Evolutionary conservation across 2,888 invertebrate genomes (phyloP), one percentile per base, ranked within the genome.

Genomic region (Ophioninae sp.): DNA sequence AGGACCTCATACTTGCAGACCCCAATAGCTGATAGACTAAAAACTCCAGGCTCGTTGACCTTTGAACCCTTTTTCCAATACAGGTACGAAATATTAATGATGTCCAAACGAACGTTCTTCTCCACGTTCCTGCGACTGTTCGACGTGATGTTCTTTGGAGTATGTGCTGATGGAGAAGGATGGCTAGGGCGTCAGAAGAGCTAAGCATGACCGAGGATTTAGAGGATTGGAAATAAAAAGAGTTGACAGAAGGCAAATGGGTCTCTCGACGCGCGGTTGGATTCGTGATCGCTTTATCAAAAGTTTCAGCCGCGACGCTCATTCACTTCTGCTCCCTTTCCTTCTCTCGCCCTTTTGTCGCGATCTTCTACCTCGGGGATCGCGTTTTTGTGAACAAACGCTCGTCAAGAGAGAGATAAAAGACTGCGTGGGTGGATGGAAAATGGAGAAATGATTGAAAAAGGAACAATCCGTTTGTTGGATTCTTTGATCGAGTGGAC

Each of bases 231-330:
- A 75, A 22, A 82, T 56, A 69, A 44, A 65, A 67, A 56, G 61
- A 74, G 13, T 58, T 63, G 39, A 68, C 44, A 13, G 81, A 82
- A 86, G 79, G 83, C 85, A 81, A 79, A 84, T 78, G 51, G 76
- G 81, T 81, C 74, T 79, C 63, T 69, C 69, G 68, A 67, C 81
- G 64, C 64, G 83, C 81, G 77, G 80, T 67, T 83, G 87, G 88
- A 90, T 89, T 89, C 88, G 89, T 85, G 88, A 91, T 90, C 87
- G 88, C 88, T 90, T 91, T 90, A 91, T 91, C 90, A 90, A 90
- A 90, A 90, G 87, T 90, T 88, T 85, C 90, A 90, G 90, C 90
- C 89, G 90, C 86, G 86, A 80, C 87, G 82, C 59, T 68, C 64
- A 17, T 59, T 72, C 39, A 7, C 6, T 22, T 7, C n/a, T 3